Evolutionary conservation across 2,888 invertebrate species (phyloP).

Genomic region (Melolontha melolontha): DNA sequence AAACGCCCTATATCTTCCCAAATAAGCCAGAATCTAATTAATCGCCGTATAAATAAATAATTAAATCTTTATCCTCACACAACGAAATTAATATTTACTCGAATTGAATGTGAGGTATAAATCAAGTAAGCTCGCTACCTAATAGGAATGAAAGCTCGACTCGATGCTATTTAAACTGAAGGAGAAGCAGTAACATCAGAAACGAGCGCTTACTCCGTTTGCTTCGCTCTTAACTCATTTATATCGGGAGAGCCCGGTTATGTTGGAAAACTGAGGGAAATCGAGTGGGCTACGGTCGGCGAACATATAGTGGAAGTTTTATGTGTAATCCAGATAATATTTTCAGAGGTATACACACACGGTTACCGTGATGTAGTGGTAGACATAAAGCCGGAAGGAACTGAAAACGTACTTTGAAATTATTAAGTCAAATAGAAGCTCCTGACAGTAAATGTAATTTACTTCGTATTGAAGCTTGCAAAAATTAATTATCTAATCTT

Average conservation of each 20-base stretch:
- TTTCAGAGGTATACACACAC: slow-evolving; percentile 13
- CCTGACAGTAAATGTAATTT: too few relatives aligned
- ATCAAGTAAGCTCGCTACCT: not conserved
- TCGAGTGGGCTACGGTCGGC: slow-evolving; percentile 1
- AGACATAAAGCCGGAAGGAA: not conserved
- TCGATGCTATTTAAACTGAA: slow-evolving; percentile 16
- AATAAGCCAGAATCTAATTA: too few relatives aligned
- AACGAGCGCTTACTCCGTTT: not conserved
- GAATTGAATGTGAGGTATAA: slow-evolving; percentile 8
- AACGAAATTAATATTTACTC: too few relatives aligned
- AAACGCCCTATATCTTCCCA: too few relatives aligned
- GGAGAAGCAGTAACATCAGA: not conserved
- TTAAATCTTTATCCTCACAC: too few relatives aligned
- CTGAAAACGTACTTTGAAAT: slow-evolving; percentile 3
- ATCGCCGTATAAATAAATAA: too few relatives aligned
- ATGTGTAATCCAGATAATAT: slow-evolving; percentile 37
- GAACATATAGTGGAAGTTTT: slow-evolving; percentile 9
- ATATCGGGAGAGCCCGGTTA: not conserved
- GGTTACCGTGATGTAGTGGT: not conserved
- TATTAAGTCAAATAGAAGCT: too few relatives aligned
- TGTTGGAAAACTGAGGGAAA: slow-evolving; percentile 11
- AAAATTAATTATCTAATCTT: too few relatives aligned
- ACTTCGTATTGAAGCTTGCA: too few relatives aligned
- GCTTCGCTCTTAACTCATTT: slow-evolving; percentile 6
- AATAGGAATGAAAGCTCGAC: not conserved